A percentile compares a stretch with the other conserved stretches of the same genome.
Evolutionary conservation across 2,113 vertebrate genomes (phyloP).

Genomic region (Ctenomys sociabilis): DNA sequence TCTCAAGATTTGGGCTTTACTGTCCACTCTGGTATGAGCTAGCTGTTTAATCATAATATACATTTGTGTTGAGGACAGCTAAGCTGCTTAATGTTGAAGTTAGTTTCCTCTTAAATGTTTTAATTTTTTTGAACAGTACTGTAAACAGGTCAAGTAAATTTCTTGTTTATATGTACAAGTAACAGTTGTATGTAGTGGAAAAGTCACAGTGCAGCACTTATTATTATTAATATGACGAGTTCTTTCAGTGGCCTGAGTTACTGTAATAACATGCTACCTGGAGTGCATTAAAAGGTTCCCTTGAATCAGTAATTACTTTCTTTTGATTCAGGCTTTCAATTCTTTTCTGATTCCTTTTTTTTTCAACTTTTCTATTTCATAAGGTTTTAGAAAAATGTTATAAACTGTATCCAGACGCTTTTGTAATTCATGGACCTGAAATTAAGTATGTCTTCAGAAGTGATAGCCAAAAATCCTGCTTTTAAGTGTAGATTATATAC

Average conservation of each 20-base stretch:
- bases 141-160: conserved; percentile 38
- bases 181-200: not conserved
- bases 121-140: conserved; percentile 44
- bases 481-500: not conserved
- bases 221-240: conserved; percentile 20
- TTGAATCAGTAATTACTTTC: conserved; percentile 22
- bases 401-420: conserved; percentile 24
- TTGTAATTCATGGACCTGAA: not conserved
- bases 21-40: not conserved
- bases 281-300: not conserved
- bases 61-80: not conserved
- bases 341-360: not conserved
- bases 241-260: conserved; percentile 1
- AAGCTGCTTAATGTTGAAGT: not conserved
- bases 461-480: conserved; percentile 9
- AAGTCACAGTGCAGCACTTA: not conserved
- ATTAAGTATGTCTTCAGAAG: conserved; percentile 40
- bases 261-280: not conserved
- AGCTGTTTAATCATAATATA: not conserved
- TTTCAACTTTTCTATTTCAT: not conserved
- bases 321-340: not conserved
- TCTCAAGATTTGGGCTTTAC: not conserved
- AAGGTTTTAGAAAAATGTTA: not conserved
- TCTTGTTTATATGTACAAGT: conserved; percentile 46
- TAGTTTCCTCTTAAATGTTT: conserved; percentile 29